These are phyloP conservation scores for Polia nebulosa DNA, from an alignment of 2,888 invertebrate genomes.

Conservation along the genomic window DNA sequence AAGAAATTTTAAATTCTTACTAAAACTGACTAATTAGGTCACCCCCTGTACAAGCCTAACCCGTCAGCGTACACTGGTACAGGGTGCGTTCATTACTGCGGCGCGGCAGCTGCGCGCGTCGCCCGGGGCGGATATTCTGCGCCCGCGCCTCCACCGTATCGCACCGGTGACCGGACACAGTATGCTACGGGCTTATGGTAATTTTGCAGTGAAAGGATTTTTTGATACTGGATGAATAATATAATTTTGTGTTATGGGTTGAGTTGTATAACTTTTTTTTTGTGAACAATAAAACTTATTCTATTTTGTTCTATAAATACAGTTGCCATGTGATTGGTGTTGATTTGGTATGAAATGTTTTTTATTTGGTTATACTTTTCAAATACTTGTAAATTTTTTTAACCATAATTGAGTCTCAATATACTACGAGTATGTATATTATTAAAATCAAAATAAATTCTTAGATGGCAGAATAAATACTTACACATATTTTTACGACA, in stretches of 20 bases:
- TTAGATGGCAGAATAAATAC: too few species aligned
- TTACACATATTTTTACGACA: too few species aligned
- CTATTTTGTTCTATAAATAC: too few species aligned
- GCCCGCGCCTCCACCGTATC: constrained; percentile 62
- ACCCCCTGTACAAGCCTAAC: constrained; percentile 68
- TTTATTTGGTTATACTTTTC: too few species aligned
- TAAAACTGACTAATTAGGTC: constrained; percentile 22
- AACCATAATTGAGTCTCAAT: too few species aligned
- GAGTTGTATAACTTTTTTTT: not conserved
- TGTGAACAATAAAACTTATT: too few species aligned
- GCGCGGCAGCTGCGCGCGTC: constrained; percentile 81
- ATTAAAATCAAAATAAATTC: too few species aligned
- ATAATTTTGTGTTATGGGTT: not conserved
- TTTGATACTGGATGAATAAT: not conserved
- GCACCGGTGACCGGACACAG: constrained; percentile 62
- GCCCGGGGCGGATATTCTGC: constrained; percentile 73
- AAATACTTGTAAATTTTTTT: too few species aligned
- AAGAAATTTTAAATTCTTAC: too few species aligned
- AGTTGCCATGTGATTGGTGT: too few species aligned
- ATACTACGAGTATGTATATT: too few species aligned
- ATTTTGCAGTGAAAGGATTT: constrained; percentile 7
- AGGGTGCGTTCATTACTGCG: constrained; percentile 76
- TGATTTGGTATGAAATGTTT: too few species aligned
- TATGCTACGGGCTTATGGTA: constrained; percentile 57
- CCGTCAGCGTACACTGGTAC: constrained; percentile 66